These are phyloP conservation scores for Atta colombica DNA, from an alignment of 1,140 invertebrate species.

Conservation along the genomic window DNA sequence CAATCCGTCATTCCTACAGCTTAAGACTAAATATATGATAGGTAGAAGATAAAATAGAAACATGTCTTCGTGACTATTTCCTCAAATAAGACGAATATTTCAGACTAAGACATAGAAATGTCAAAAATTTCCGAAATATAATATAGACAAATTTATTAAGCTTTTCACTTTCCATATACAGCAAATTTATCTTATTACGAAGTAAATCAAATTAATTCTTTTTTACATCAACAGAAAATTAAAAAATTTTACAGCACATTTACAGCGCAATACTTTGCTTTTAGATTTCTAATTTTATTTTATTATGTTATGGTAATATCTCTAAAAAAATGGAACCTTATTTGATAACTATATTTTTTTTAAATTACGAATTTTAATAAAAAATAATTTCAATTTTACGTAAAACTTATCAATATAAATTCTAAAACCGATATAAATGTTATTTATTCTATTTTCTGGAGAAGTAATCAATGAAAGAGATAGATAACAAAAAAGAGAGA, in stretches of 20 bases:
- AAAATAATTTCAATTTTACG: neutral
- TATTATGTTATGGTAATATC: neutral
- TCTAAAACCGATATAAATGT: neutral
- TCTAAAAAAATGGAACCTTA: neutral
- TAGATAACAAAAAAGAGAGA: too few relatives aligned
- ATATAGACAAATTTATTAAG: slow-evolving; percentile 13
- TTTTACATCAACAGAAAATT: slow-evolving; percentile 1
- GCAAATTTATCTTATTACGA: neutral
- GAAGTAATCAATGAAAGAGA: neutral
- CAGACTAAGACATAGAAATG: neutral
- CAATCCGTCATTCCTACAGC: slow-evolving; percentile 40
- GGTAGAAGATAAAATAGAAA: slow-evolving; percentile 61
- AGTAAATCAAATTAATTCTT: neutral
- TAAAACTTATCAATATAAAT: neutral
- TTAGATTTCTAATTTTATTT: neutral
- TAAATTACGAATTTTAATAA: neutral
- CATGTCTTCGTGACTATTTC: slow-evolving; percentile 48
- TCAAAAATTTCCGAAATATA: slow-evolving; percentile 43
- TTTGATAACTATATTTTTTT: neutral
- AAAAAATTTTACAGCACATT: neutral
- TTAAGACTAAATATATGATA: slow-evolving; percentile 26
- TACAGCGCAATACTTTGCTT: neutral
- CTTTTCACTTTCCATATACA: neutral
- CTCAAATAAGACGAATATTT: slow-evolving; percentile 35
- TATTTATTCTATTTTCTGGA: neutral